Evolutionary conservation across 1,140 invertebrate genomes (phyloP).

Genomic region (Aphelenchoides fujianensis): DNA sequence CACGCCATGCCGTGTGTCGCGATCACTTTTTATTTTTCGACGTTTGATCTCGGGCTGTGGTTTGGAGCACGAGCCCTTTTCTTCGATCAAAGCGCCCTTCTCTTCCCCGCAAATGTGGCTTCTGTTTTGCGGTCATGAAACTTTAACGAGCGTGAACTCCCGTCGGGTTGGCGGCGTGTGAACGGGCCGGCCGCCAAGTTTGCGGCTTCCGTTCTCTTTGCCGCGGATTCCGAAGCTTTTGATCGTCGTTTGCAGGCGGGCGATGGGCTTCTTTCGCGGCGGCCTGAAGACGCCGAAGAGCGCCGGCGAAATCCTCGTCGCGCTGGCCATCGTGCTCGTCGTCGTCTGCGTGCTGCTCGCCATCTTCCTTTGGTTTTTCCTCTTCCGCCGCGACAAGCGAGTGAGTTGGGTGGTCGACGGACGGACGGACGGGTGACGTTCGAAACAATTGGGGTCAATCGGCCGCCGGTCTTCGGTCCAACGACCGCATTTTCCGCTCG

Average conservation of each 20-base stretch:
- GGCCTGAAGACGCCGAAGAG: not conserved
- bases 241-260: not conserved
- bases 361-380: not conserved
- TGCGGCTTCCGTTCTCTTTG: too few species aligned
- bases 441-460: not conserved
- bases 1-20: too few species aligned
- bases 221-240: not conserved
- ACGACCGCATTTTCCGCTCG: not conserved
- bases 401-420: not conserved
- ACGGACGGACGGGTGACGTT: not conserved
- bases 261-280: not conserved
- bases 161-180: too few species aligned
- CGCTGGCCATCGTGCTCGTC: not conserved
- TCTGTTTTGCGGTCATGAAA: not conserved
- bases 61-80: too few species aligned
- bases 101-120: not conserved
- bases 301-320: not conserved
- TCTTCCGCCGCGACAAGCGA: constrained; percentile 2
- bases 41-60: not conserved
- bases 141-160: too few species aligned
- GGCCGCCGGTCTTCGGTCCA: not conserved
- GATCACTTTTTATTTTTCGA: too few species aligned
- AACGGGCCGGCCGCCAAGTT: too few species aligned
- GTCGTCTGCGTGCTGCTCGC: not conserved
- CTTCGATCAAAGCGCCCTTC: not conserved